Base-by-base conservation (phyloP, 2,888 invertebrate genomes). In the Limnephilus lunatus region DNA sequence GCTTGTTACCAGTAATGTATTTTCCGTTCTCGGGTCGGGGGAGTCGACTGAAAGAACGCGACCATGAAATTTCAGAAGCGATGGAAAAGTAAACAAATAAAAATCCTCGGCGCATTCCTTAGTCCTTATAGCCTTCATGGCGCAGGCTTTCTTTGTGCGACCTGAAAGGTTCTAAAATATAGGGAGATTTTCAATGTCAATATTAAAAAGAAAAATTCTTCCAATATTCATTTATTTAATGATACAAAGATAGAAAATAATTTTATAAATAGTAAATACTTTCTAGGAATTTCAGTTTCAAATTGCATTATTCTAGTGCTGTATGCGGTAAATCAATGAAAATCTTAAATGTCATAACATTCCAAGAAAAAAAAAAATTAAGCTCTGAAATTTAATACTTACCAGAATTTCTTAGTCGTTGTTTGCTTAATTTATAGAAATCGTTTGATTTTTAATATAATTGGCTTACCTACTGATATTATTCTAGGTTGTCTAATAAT, bases 1-100 rank as follows among this genome's bases (percentile, higher is more conserved):
- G 39, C 91, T 91, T 87, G 91, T 91, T 88, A 88, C 32, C 82
- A 48, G 35, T 89, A 91, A 91, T 91, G 89, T 89, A 53, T 91
- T 91, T 89, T 91, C 53, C 68, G 32, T 80, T 89, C 83, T 88
- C 25, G 83, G 89, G 68, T 68, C n/a, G 68, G 68, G 25, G 68
- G 68, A 68, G n/a, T 14, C 81, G 19, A 80, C 39, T 89, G 39
- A 89, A 89, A 81, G 81, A 89, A 90, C 48, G 30, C 48, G 32
- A 83, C 44, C 53, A 31, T 82, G 32, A 82, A 82, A 90, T 82
- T 86, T 86, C 83, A 35, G 15, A 5, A 48, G 44, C 53, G 86
- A n/a, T 48, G 86, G 30, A 86, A 48, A 68, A 87, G 53, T n/a
- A 30, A 87, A 87, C 68, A 68, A 68, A 68, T 68, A 68, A 68